These are phyloP conservation scores for Drosophila anomalata DNA, from an alignment of 2,888 invertebrate species.

Conservation along the genomic window DNA sequence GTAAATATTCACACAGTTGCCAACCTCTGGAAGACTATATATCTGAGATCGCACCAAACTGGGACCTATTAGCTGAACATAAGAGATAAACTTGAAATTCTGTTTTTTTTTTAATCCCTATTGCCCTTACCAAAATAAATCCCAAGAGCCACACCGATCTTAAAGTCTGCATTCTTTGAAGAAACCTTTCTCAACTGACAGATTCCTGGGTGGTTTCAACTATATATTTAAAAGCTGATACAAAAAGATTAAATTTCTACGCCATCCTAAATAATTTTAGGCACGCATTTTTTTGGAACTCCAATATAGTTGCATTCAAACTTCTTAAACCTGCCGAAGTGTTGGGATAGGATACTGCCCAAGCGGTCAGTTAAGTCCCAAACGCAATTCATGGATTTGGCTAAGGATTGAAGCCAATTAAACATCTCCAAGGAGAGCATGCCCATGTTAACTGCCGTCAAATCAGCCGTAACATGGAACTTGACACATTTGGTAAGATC, in stretches of 20 bases:
- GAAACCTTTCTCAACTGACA: not conserved
- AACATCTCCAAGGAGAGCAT: slow-evolving; percentile 1
- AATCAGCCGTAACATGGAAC: not conserved
- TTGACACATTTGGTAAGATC: slow-evolving; percentile 3
- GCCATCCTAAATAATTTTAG: not conserved
- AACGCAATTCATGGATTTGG: slow-evolving; percentile 11
- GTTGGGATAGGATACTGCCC: not conserved
- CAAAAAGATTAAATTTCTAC: not conserved
- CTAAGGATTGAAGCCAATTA: slow-evolving; percentile 6
- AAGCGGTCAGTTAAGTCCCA: slow-evolving; percentile 4
- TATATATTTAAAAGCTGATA: not conserved
- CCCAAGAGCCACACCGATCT: not conserved
- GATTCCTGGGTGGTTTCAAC: not conserved
- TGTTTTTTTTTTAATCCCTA: no score
- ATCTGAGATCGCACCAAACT: not conserved
- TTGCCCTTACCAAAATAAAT: not conserved
- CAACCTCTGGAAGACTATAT: slow-evolving; percentile 1
- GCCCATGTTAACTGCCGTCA: not conserved
- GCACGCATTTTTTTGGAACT: not conserved
- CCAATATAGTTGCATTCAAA: slow-evolving; percentile 3
- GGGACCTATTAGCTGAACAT: not conserved
- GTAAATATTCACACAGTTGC: not conserved
- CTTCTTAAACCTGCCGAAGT: not conserved
- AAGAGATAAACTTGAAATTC: not conserved
- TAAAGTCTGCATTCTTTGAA: not conserved